Base-by-base conservation (phyloP, 2,888 invertebrate species). In the Agrotis segetum region DNA sequence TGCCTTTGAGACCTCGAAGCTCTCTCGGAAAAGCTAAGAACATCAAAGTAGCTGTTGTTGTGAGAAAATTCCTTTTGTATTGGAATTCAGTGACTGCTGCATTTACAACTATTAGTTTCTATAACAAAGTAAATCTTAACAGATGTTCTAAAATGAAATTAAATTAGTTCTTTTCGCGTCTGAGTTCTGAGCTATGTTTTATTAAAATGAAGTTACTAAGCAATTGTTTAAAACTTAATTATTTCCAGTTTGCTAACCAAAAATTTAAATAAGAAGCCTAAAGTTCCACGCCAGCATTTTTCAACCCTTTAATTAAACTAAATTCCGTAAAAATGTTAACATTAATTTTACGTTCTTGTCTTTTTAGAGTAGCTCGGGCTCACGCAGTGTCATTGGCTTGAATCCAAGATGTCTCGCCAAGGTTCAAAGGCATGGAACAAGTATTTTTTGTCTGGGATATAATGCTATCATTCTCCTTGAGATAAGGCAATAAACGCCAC, bases 401-500 rank as follows among this genome's bases (percentile, higher is more conserved):
- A 77, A 81, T 93, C 95, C 96, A 96, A 95, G 89, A 91, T 91
- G 90, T 90, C 92, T 91, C 92, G 95, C 95, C 95, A 95, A 95
- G 92, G 95, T 94, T 96, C 94, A 95, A 94, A 95, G 95, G 92
- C 95, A 92, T 90, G 86, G 88, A 86, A 90, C 89, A 90, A 91
- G 90, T 92, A 94, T 94, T 94, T 95, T 92, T 84, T 79, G 84
- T 91, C 86, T 87, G 83, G 88, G 87, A 88, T 92, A 94, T 83
- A 86, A 79, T 92, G 92, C 93, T 93, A 94, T 94, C 92, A 93
- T 92, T 94, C 93, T 92, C 88, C 89, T 91, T 88, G 90, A 94
- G 94, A 94, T 92, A 94, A 93, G 91, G 91, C 92, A 92, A 94
- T 95, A 94, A 95, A 94, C 92, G 93, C 92, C 93, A 93, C 93